These are phyloP conservation scores for Malurus leucopterus DNA, from an alignment of 2,797 vertebrate genomes.

Conservation along the genomic window DNA sequence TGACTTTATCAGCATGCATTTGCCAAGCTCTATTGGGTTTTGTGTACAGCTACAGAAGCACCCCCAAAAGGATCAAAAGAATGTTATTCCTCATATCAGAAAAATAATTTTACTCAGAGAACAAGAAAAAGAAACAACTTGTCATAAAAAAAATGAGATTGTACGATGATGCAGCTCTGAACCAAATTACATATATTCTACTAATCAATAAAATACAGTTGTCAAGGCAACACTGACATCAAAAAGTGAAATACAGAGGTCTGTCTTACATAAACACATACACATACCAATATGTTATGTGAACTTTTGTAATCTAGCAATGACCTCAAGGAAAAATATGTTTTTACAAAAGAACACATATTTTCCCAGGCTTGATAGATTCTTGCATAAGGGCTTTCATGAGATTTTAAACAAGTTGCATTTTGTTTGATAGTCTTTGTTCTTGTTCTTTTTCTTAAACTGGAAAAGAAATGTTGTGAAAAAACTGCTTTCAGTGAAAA, in stretches of 20 bases:
- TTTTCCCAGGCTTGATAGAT: slow-evolving; percentile 69
- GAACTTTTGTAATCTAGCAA: slow-evolving; percentile 54
- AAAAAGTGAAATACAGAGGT: slow-evolving; percentile 47
- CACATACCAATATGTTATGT: slow-evolving; percentile 53
- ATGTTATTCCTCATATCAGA: background rate
- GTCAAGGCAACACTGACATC: slow-evolving; percentile 49
- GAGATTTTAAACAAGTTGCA: slow-evolving; percentile 55
- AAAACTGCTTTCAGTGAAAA: slow-evolving; percentile 22
- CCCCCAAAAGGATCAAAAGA: slow-evolving; percentile 9
- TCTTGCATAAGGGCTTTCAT: slow-evolving; percentile 65
- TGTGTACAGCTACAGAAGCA: background rate
- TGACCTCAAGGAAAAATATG: slow-evolving; percentile 68
- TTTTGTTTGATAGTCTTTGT: slow-evolving; percentile 68
- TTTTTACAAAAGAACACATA: slow-evolving; percentile 59
- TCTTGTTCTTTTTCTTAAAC: slow-evolving; percentile 39
- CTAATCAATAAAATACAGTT: slow-evolving; percentile 56
- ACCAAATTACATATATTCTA: slow-evolving; percentile 38
- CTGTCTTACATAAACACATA: slow-evolving; percentile 62
- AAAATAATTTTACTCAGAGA: background rate
- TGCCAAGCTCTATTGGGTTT: background rate
- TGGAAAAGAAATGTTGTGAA: slow-evolving; percentile 43
- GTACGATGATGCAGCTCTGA: background rate
- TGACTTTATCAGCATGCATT: background rate
- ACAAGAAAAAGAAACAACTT: slow-evolving; percentile 10
- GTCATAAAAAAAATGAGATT: slow-evolving; percentile 28